Percentiles rank a stretch among this genome's conserved stretches.
Evolutionary conservation across 2,888 invertebrate species (phyloP).

Genomic region (Teleogryllus oceanicus): DNA sequence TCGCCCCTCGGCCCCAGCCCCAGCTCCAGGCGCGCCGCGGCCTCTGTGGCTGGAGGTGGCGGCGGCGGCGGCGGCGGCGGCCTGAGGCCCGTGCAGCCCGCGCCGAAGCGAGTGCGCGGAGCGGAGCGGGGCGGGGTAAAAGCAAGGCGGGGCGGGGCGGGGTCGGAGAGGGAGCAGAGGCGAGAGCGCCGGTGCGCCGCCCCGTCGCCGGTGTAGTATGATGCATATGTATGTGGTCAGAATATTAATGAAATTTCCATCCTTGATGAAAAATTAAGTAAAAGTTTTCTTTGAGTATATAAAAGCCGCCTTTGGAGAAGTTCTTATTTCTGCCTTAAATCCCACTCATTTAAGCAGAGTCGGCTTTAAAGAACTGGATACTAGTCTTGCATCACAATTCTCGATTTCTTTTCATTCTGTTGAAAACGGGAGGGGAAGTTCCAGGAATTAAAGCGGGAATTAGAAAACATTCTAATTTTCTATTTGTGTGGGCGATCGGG

Average conservation of each 20-base stretch:
- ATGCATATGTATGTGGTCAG: constrained; percentile 21
- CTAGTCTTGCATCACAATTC: constrained; percentile 37
- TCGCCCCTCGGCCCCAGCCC: background rate
- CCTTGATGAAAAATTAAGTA: constrained; percentile 34
- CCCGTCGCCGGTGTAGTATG: constrained; percentile 5
- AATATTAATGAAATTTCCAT: constrained; percentile 35
- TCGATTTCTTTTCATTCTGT: constrained; percentile 35
- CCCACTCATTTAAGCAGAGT: constrained; percentile 32
- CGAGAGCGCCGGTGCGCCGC: background rate
- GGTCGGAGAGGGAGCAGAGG: background rate
- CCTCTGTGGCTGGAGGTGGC: background rate
- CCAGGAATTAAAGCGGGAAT: constrained; percentile 7
- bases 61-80: background rate
- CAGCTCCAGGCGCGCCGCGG: background rate
- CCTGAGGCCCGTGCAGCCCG: background rate
- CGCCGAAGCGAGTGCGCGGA: background rate
- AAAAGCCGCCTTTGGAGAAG: constrained; percentile 18
- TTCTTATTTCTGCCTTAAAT: constrained; percentile 18
- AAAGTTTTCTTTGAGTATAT: constrained; percentile 30
- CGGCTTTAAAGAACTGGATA: constrained; percentile 32
- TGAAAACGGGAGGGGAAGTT: background rate
- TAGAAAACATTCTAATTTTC: constrained; percentile 11
- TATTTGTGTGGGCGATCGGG: background rate
- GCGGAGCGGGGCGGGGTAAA: background rate
- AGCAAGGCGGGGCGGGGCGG: background rate